phyloP scores from a whole-genome alignment of 2,888 invertebrate species.

The Beris morrisii region DNA sequence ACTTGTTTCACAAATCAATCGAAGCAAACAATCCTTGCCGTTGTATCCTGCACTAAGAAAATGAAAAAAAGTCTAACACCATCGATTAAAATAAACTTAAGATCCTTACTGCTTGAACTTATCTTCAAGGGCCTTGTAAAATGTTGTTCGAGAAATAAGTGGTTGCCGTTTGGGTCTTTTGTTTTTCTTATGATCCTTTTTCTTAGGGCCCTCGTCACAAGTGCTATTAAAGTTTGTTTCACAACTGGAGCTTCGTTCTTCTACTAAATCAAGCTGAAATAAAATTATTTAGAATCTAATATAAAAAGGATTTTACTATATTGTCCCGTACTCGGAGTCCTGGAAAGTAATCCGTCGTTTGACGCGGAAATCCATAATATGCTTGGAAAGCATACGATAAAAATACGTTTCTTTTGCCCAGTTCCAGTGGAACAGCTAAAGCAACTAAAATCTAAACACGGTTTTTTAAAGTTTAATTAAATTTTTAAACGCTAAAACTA shows the following conservation, averaged over 20 bases:
- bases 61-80: too few relatives aligned
- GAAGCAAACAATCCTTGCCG: constrained; percentile 64
- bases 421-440: constrained; percentile 69
- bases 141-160: constrained; percentile 55
- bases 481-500: too few relatives aligned
- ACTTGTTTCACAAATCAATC: constrained; percentile 69
- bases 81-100: too few relatives aligned
- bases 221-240: too few relatives aligned
- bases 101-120: constrained; percentile 60
- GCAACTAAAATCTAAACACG: constrained; percentile 66
- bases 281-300: too few relatives aligned
- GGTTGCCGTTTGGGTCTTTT: constrained; percentile 56
- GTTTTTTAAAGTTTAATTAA: too few relatives aligned
- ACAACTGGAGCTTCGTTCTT: too few relatives aligned
- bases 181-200: constrained; percentile 35
- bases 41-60: constrained; percentile 60
- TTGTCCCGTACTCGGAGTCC: constrained; percentile 57
- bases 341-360: constrained; percentile 62
- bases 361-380: constrained; percentile 64
- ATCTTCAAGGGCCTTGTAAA: constrained; percentile 61
- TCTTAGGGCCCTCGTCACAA: constrained; percentile 40
- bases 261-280: too few relatives aligned
- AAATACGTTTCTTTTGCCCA: constrained; percentile 69
- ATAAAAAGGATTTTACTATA: too few relatives aligned
- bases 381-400: constrained; percentile 75